Conservation (phyloP, 1,140 invertebrate species). For the Rhopalosiphum padi region DNA sequence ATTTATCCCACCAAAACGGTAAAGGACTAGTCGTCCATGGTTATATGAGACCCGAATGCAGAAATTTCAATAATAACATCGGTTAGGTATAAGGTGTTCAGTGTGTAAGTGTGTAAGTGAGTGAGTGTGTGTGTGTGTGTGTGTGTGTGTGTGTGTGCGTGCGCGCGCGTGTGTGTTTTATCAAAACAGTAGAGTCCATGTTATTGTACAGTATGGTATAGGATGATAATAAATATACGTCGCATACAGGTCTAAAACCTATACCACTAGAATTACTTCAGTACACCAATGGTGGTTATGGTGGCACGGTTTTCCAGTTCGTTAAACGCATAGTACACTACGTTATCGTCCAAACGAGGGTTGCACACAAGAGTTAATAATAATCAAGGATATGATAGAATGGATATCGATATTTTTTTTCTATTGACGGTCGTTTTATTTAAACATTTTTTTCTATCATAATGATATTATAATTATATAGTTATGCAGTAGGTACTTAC, state of each 20-base stretch:
- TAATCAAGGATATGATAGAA: constrained; percentile 4
- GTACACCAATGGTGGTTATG: not conserved
- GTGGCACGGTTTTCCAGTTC: constrained; percentile 22
- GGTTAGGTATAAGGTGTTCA: not conserved
- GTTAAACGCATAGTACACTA: constrained; percentile 9
- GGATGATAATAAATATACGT: constrained; percentile 45
- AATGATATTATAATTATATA: not conserved
- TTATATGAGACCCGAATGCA: not conserved
- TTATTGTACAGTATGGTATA: not conserved
- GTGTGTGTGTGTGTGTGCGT: no score
- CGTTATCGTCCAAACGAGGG: not conserved
- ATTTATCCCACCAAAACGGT: not conserved
- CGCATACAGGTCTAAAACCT: constrained; percentile 19
- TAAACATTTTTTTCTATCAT: not conserved
- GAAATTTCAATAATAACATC: constrained; percentile 18
- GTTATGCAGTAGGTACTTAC: not conserved
- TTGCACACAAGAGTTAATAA: not conserved
- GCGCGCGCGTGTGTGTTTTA: not conserved
- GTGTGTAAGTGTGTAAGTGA: no score
- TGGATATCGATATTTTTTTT: not conserved
- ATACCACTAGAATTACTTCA: not conserved
- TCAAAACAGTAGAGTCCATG: not conserved
- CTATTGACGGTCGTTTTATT: not conserved
- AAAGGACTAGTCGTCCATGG: not conserved
- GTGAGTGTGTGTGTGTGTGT: no score